Percentiles rank a stretch among this genome's conserved stretches.
phyloP scores from a whole-genome alignment of 2,888 invertebrate species.

The Lapara coniferarum region DNA sequence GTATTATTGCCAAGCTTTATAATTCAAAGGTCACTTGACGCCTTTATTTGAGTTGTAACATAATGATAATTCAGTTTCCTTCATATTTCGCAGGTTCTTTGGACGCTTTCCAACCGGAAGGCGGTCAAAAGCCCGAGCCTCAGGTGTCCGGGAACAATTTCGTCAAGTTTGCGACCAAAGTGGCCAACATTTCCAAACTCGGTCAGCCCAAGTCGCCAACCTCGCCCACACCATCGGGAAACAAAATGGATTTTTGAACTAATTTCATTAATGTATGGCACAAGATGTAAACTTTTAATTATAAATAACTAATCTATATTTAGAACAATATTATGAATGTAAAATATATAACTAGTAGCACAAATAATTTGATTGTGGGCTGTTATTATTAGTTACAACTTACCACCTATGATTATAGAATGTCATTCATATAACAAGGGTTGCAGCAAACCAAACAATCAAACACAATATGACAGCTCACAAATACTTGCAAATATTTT shows the following conservation, averaged over 20 bases:
- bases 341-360: too few species aligned
- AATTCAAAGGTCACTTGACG: too few species aligned
- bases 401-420: too few species aligned
- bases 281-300: background rate
- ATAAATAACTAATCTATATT: too few species aligned
- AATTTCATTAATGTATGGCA: background rate
- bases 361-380: too few species aligned
- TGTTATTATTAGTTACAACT: too few species aligned
- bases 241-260: constrained; percentile 69
- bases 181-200: constrained; percentile 71
- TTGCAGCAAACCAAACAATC: background rate
- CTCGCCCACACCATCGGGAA: constrained; percentile 61
- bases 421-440: too few species aligned
- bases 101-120: constrained; percentile 68
- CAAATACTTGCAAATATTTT: background rate
- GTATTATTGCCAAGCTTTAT: too few species aligned
- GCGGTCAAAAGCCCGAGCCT: constrained; percentile 66
- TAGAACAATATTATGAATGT: too few species aligned
- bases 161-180: constrained; percentile 75
- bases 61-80: background rate
- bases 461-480: background rate
- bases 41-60: too few species aligned
- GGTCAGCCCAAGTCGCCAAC: constrained; percentile 69
- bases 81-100: constrained; percentile 60
- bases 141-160: constrained; percentile 70